Conservation (phyloP, 2,888 invertebrate species). For the Chydorus sphaericus region DNA sequence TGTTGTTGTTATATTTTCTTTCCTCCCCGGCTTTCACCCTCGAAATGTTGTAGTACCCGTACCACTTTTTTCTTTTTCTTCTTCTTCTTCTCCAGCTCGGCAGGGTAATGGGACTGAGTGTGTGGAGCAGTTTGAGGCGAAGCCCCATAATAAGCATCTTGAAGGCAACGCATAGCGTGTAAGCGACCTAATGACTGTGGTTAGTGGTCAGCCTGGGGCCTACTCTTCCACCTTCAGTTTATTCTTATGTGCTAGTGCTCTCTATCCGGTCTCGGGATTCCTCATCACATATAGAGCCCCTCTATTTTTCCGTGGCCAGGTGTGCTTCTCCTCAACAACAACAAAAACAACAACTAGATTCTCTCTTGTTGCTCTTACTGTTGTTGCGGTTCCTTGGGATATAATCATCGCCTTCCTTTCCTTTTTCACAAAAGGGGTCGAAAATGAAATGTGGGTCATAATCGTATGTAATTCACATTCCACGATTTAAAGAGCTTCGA, state of each 20-base stretch:
- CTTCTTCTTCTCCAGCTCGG: slow-evolving; percentile 7
- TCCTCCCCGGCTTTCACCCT: too few species aligned
- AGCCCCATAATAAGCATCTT: slow-evolving; percentile 15
- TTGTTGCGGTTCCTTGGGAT: neutral
- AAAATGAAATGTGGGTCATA: too few species aligned
- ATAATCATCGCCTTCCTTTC: slow-evolving; percentile 5
- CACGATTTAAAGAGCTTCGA: too few species aligned
- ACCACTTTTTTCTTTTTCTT: too few species aligned
- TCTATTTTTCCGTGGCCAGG: neutral
- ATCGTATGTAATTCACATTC: too few species aligned
- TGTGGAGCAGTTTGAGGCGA: slow-evolving; percentile 13
- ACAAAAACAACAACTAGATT: neutral
- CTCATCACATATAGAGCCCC: neutral
- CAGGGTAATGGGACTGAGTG: slow-evolving; percentile 11
- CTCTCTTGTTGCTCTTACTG: neutral
- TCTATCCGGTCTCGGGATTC: slow-evolving; percentile 6
- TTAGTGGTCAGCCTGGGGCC: slow-evolving; percentile 10
- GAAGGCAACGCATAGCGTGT: slow-evolving; percentile 15
- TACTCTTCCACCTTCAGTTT: neutral
- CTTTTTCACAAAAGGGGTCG: too few species aligned
- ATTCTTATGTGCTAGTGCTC: neutral
- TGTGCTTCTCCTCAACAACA: neutral
- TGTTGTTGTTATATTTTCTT: too few species aligned
- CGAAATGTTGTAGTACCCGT: too few species aligned
- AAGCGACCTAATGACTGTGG: slow-evolving; percentile 15